These are phyloP conservation scores for Mesoclemmys tuberculata DNA, from an alignment of 2,113 vertebrate species.

Conservation along the genomic window DNA sequence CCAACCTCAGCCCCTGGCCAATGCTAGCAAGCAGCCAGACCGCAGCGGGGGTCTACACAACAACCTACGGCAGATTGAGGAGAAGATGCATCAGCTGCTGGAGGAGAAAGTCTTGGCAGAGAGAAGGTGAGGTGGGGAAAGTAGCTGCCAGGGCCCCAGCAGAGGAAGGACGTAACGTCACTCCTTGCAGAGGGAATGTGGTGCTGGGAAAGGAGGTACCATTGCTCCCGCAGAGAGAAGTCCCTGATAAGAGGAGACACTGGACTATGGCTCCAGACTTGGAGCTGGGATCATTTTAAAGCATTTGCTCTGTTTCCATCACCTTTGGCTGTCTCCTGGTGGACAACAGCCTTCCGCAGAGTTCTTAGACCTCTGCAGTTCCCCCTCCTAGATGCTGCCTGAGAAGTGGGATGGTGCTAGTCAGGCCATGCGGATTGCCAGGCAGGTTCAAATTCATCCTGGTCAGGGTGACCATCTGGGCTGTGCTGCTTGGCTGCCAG, in stretches of 20 bases:
- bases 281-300: neutral
- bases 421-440: neutral
- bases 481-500: neutral
- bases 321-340: neutral
- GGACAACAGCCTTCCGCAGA: neutral
- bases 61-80: constrained; percentile 91
- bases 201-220: constrained; percentile 1
- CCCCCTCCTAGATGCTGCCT: neutral
- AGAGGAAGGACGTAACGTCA: constrained; percentile 60
- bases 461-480: neutral
- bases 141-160: neutral
- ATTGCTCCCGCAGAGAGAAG: neutral
- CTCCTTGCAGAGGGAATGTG: constrained; percentile 82
- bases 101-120: constrained; percentile 92
- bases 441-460: neutral
- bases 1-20: constrained; percentile 51
- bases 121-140: constrained; percentile 81
- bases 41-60: constrained; percentile 81
- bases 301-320: neutral
- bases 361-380: neutral
- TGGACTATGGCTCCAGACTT: neutral
- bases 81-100: constrained; percentile 91
- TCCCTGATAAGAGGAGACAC: neutral
- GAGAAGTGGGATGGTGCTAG: neutral
- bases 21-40: constrained; percentile 59